A percentile compares a stretch with the other conserved stretches of the same genome.
phyloP scores from a whole-genome alignment of 2,113 vertebrate species.

The Noturus placidus region DNA sequence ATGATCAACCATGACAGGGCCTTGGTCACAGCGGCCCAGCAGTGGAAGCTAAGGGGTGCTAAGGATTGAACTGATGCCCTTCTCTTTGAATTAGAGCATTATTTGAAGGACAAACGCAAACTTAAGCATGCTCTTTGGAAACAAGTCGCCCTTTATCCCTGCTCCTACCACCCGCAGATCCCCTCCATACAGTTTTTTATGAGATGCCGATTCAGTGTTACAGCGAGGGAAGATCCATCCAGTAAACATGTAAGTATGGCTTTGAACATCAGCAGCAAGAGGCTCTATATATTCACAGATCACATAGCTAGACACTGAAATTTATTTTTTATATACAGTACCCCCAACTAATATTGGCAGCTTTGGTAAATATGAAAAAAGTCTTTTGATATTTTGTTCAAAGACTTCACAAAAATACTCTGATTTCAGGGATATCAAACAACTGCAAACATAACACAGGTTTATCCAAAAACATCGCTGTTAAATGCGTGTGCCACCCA shows the following conservation, averaged over 20 bases:
- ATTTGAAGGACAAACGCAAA: background rate
- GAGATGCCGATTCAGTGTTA: background rate
- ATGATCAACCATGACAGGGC: background rate
- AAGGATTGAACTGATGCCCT: background rate
- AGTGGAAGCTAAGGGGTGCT: background rate
- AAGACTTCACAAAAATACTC: too few relatives aligned
- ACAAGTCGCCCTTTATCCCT: background rate
- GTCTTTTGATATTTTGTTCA: too few relatives aligned
- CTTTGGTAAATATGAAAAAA: too few relatives aligned
- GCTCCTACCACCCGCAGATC: background rate
- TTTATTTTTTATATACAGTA: too few relatives aligned
- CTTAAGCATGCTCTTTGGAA: slow-evolving; percentile 11
- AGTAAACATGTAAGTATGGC: background rate
- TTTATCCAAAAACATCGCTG: too few relatives aligned
- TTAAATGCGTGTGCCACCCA: too few relatives aligned
- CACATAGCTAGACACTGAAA: too few relatives aligned
- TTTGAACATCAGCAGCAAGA: background rate
- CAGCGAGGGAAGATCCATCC: too few relatives aligned
- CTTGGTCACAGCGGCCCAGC: background rate
- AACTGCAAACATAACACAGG: too few relatives aligned
- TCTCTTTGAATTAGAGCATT: background rate
- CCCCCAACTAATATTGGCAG: too few relatives aligned
- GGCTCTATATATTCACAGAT: background rate
- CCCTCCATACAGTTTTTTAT: slow-evolving; percentile 5
- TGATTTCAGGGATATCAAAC: too few relatives aligned